Evolutionary conservation across 2,797 vertebrate species (phyloP).

Genomic region (Gallinago stenura): DNA sequence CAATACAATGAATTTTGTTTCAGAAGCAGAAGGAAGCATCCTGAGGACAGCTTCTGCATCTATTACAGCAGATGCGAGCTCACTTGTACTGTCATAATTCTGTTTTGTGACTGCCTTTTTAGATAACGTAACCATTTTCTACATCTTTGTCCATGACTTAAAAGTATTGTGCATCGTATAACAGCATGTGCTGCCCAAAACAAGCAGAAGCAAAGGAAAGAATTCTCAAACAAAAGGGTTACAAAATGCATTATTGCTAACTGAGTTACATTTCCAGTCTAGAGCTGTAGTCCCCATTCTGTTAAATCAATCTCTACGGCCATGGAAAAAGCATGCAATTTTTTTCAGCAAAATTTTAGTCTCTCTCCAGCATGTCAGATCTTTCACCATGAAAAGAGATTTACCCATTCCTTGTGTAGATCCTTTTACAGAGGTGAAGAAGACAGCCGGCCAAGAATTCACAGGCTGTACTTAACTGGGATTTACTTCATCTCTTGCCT

Average conservation of each 20-base stretch:
- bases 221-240: slow-evolving; percentile 17
- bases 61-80: neutral
- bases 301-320: neutral
- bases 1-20: neutral
- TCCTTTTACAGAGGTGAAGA: neutral
- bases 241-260: neutral
- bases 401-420: neutral
- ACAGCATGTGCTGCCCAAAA: neutral
- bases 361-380: neutral
- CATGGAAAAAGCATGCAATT: neutral
- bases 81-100: neutral
- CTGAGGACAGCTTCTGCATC: neutral
- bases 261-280: neutral
- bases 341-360: neutral
- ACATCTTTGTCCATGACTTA: neutral
- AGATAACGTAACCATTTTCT: neutral
- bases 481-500: neutral
- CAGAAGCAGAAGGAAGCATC: neutral
- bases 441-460: neutral
- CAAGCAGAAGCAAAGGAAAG: neutral
- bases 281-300: neutral
- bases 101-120: neutral
- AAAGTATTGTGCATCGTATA: neutral
- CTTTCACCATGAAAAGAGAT: neutral
- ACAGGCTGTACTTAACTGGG: neutral